Evolutionary conservation across 1,140 invertebrate species (phyloP).

Genomic region (Acyrthosiphon pisum): DNA sequence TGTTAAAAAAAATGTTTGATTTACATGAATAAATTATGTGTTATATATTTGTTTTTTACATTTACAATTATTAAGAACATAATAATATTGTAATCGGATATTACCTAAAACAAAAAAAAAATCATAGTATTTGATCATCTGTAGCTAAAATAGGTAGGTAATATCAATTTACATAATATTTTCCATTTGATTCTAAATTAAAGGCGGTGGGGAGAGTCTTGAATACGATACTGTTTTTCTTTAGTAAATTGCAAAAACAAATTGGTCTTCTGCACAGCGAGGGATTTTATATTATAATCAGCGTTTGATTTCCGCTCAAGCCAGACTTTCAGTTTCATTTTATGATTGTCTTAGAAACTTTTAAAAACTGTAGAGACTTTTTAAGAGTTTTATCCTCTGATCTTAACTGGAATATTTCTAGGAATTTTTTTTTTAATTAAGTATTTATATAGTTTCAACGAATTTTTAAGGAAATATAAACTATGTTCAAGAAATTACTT

Average conservation of each 20-base stretch:
- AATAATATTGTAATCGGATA: background rate
- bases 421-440: background rate
- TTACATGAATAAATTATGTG: no score
- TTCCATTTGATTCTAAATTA: background rate
- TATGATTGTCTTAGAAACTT: background rate
- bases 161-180: no score
- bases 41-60: background rate
- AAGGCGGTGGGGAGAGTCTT: background rate
- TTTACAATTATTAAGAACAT: background rate
- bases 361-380: constrained; percentile 1
- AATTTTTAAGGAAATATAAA: background rate
- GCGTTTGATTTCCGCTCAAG: background rate
- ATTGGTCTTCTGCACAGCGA: background rate
- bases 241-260: background rate
- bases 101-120: background rate
- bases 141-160: no score
- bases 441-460: background rate
- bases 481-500: background rate
- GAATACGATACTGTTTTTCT: background rate
- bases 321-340: background rate
- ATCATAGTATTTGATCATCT: background rate
- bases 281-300: background rate
- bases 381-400: background rate
- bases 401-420: background rate
- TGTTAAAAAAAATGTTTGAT: background rate